Base-by-base conservation (phyloP, 1,140 invertebrate species). In the Bombus soroeensis region DNA sequence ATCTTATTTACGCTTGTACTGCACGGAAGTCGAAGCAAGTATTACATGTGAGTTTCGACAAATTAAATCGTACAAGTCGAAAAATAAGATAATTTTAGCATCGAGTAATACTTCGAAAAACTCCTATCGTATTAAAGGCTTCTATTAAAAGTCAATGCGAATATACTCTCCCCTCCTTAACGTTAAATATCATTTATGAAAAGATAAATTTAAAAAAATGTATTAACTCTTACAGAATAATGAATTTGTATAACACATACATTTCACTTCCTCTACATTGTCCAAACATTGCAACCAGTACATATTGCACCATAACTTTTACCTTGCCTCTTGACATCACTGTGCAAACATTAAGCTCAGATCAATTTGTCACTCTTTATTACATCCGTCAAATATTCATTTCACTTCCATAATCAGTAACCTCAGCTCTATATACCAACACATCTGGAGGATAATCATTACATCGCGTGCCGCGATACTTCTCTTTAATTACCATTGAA, bases 1-100 rank as follows among this genome's bases (percentile, higher is more conserved):
- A 66, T 88, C 47, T 87, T 87, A 53, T 88, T 88, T 86, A 59
- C 47, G 28, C 34, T 13, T 79, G 2, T n/a, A 32, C n/a, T 86
- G 71, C n/a, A 39, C 41, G 32, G 37, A 81, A 68, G 85, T 37
- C 25, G 37, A 62, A 34, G 43, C 47, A 37, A 43, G 22, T 25
- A 2, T 10, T 32, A 37, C 25, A 25, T 8, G 62, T 2, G 47
- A 59, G 13, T 57, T 81, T 25, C 53, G 22, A n/a, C 22, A 32
- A 57, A 62, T 73, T n/a, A 53, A 59, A n/a, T 43, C 25, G 12
- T 34, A 43, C 9, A 68, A 15, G 6, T 22, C 18, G 32, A 34
- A n/a, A n/a, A 74, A 39, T 10, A 18, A 73, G 25, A 25, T 3
- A 18, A 53, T 53, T 53, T 53, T 22, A 53, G 18, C 47, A 53